phyloP scores from a whole-genome alignment of 2,888 invertebrate species.

The Phaonia tiefii region DNA sequence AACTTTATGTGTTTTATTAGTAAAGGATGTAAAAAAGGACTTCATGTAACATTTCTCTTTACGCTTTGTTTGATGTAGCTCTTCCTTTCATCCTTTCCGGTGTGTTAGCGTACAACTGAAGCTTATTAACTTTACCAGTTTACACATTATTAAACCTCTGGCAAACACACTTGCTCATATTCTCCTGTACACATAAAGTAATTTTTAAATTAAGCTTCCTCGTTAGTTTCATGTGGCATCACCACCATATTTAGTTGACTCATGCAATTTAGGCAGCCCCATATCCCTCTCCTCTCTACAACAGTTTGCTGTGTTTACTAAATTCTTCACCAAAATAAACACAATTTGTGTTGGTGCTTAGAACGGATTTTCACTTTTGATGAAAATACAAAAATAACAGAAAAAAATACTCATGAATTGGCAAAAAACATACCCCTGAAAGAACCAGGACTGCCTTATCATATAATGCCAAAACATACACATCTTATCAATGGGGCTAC shows the following conservation, averaged over 20 bases:
- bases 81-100: background rate
- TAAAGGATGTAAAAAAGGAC: background rate
- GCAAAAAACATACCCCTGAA: too few species aligned
- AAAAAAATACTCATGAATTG: background rate
- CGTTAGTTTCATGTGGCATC: too few species aligned
- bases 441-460: too few species aligned
- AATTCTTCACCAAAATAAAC: background rate
- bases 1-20: background rate
- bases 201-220: too few species aligned
- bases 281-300: too few species aligned
- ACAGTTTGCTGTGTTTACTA: too few species aligned
- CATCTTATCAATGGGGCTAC: too few species aligned
- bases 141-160: constrained; percentile 12
- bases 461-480: too few species aligned
- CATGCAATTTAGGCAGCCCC: background rate
- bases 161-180: too few species aligned
- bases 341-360: constrained; percentile 15
- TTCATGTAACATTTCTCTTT: too few species aligned
- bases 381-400: background rate
- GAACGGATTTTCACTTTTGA: constrained; percentile 13
- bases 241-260: constrained; percentile 2
- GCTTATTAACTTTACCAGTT: constrained; percentile 17
- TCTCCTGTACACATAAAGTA: background rate
- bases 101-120: background rate
- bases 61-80: background rate